phyloP scores from a whole-genome alignment of 2,797 vertebrate genomes.

The Enteromius unitaeniatus region DNA sequence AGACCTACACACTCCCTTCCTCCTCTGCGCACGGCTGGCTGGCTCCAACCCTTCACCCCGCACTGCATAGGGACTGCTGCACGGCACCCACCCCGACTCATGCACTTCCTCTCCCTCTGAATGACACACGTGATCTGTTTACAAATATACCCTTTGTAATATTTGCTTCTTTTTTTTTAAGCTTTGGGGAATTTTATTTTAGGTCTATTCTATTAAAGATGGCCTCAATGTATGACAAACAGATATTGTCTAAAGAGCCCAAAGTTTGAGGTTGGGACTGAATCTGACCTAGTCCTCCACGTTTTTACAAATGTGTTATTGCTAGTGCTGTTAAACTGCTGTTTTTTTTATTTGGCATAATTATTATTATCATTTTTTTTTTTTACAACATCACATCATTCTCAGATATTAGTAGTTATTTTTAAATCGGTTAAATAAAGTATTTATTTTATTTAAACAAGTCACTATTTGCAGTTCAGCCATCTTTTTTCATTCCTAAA shows the following conservation, averaged over 20 bases:
- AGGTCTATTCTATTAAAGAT: neutral
- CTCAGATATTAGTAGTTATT: neutral
- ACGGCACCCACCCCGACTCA: conserved; percentile 19
- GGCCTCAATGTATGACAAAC: neutral
- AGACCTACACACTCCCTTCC: neutral
- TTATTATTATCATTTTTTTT: neutral
- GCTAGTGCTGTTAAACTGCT: neutral
- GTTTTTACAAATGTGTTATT: neutral
- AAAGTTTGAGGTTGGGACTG: neutral
- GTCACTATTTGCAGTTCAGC: neutral
- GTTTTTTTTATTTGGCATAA: neutral
- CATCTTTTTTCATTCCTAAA: neutral
- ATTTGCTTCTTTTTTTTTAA: neutral
- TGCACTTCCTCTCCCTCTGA: conserved; percentile 8
- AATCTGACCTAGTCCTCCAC: neutral
- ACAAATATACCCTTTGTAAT: neutral
- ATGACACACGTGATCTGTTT: conserved; percentile 10
- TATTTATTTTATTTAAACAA: neutral
- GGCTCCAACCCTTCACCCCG: conserved; percentile 44
- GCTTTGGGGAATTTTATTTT: neutral
- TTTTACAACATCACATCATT: neutral
- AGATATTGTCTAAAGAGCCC: neutral
- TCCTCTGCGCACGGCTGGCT: conserved; percentile 66
- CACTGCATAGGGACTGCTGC: conserved; percentile 45
- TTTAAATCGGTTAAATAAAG: neutral